Evolutionary conservation across 2,113 vertebrate genomes (phyloP).

Genomic region (Protomyctophum bolini): DNA sequence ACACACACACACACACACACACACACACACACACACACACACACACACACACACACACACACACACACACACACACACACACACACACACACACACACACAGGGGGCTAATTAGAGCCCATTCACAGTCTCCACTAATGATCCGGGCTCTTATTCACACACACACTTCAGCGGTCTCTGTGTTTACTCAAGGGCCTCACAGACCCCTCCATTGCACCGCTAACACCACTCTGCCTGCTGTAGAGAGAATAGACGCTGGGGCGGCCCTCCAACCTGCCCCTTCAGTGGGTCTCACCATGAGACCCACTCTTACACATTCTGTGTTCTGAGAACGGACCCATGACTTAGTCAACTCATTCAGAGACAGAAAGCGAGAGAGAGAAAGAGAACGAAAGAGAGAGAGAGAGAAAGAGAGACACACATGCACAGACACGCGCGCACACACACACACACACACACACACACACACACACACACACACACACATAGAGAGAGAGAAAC

Average conservation of each 20-base stretch:
- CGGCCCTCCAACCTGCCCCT: conserved; percentile 53
- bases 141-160: conserved; percentile 72
- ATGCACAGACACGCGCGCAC: too few relatives aligned
- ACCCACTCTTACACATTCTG: conserved; percentile 48
- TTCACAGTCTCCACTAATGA: conserved; percentile 81
- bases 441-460: too few relatives aligned
- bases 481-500: neutral
- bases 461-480: too few relatives aligned
- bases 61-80: too few relatives aligned
- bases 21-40: conserved; percentile 2
- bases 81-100: conserved; percentile 9
- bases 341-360: conserved; percentile 58
- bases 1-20: conserved; percentile 22
- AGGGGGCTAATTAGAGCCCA: conserved; percentile 78
- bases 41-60: conserved; percentile 13
- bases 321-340: conserved; percentile 51
- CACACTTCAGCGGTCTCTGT: conserved; percentile 72
- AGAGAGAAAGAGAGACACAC: neutral
- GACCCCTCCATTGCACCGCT: conserved; percentile 63
- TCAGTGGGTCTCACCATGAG: conserved; percentile 43
- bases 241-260: conserved; percentile 30
- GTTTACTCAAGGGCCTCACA: conserved; percentile 77
- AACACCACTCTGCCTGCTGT: conserved; percentile 63
- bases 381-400: conserved; percentile 63
- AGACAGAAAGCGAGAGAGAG: conserved; percentile 49